These are phyloP conservation scores for Mola mola DNA, from an alignment of 2,113 vertebrate species.

Conservation along the genomic window DNA sequence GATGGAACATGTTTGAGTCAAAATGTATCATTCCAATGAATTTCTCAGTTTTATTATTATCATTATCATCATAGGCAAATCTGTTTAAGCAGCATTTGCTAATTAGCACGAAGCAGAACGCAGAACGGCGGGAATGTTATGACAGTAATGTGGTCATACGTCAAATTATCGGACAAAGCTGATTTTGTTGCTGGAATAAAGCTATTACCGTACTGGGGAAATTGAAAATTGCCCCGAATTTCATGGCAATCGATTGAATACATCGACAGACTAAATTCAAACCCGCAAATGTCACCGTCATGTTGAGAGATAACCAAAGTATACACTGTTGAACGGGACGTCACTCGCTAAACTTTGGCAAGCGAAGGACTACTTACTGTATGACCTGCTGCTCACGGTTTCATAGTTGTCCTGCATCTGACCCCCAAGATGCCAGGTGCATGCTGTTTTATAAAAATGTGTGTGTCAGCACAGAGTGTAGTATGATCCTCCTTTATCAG, in stretches of 20 bases:
- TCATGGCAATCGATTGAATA: not conserved
- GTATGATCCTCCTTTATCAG: conserved; percentile 30
- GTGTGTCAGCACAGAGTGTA: conserved; percentile 17
- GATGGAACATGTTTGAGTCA: not conserved
- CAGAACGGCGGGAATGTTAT: not conserved
- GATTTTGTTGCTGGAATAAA: no score
- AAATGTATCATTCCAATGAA: no score
- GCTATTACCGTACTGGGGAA: not conserved
- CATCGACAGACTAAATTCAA: not conserved
- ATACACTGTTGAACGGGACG: no score
- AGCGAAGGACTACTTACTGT: no score
- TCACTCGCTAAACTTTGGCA: no score
- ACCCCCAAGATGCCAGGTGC: conserved; percentile 50
- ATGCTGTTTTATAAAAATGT: conserved; percentile 34
- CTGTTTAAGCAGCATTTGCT: not conserved
- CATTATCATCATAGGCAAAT: not conserved
- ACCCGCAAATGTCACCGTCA: not conserved
- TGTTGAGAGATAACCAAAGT: not conserved
- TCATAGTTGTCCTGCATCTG: conserved; percentile 30
- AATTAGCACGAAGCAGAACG: no score
- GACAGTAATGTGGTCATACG: not conserved
- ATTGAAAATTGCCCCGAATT: not conserved
- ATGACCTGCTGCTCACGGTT: not conserved
- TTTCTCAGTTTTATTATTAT: not conserved
- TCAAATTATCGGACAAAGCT: not conserved